Evolutionary conservation across 2,888 invertebrate species (phyloP).

Genomic region (Strigamia maritima): DNA sequence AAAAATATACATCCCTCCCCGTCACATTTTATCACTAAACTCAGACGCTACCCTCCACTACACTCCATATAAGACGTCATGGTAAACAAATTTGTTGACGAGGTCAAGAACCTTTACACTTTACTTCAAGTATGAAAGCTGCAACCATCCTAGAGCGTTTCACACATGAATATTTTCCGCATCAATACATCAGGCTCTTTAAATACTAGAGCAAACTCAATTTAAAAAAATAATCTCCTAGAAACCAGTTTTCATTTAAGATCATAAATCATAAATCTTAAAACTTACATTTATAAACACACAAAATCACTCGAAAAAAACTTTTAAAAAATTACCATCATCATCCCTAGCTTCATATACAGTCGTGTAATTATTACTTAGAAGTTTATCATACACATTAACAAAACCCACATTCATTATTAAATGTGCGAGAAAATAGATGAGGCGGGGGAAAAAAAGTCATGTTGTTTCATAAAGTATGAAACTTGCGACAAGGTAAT

Average conservation of each 20-base stretch:
- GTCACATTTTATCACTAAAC: too few relatives aligned
- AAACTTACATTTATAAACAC: neutral
- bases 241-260: neutral
- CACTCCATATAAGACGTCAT: too few relatives aligned
- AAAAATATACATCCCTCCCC: too few relatives aligned
- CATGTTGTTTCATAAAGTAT: conserved; percentile 9
- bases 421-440: neutral
- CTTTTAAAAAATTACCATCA: neutral
- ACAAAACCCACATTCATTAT: conserved; percentile 16
- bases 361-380: conserved; percentile 20
- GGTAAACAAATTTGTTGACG: too few relatives aligned
- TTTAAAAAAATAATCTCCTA: neutral
- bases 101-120: too few relatives aligned
- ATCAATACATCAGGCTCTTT: neutral
- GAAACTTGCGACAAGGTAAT: conserved; percentile 11
- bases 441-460: neutral
- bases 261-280: neutral
- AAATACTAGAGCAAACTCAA: neutral
- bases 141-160: neutral
- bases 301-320: neutral
- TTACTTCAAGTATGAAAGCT: neutral
- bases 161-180: neutral
- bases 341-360: neutral
- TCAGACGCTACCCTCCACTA: too few relatives aligned
- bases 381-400: neutral